Conservation (phyloP, 2,797 vertebrate species). For the Channa striata region DNA sequence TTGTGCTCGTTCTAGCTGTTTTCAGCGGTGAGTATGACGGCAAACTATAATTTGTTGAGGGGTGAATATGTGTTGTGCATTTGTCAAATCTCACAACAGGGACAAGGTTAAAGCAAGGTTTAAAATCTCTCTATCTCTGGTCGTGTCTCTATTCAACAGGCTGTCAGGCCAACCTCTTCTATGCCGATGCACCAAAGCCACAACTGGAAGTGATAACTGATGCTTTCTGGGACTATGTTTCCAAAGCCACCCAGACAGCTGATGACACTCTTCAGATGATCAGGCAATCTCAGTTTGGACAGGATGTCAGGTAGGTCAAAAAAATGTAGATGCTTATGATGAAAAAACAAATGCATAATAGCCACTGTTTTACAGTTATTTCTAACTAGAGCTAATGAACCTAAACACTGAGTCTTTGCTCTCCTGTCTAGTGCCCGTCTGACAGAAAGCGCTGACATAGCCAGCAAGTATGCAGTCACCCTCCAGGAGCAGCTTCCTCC, state of each 20-base stretch:
- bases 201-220: slow-evolving; percentile 82
- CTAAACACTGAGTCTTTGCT: not conserved
- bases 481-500: slow-evolving; percentile 76
- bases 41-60: not conserved
- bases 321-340: not conserved
- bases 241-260: slow-evolving; percentile 80
- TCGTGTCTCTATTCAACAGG: slow-evolving; percentile 63
- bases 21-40: slow-evolving; percentile 73
- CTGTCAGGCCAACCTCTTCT: slow-evolving; percentile 83
- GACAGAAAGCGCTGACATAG: slow-evolving; percentile 55
- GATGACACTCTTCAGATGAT: slow-evolving; percentile 81
- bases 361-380: not conserved
- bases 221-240: slow-evolving; percentile 85
- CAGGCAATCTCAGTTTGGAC: slow-evolving; percentile 78
- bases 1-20: slow-evolving; percentile 75
- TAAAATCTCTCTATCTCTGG: slow-evolving; percentile 1
- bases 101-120: not conserved
- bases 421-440: slow-evolving; percentile 63
- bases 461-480: slow-evolving; percentile 56
- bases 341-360: too few relatives aligned
- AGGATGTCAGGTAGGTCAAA: slow-evolving; percentile 82
- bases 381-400: not conserved
- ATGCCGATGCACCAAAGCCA: slow-evolving; percentile 81
- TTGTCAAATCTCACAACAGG: not conserved
- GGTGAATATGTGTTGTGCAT: not conserved